A percentile compares a stretch with the other conserved stretches of the same genome.
Conservation (phyloP, 1,140 invertebrate species). For the Penaeus vannamei region DNA sequence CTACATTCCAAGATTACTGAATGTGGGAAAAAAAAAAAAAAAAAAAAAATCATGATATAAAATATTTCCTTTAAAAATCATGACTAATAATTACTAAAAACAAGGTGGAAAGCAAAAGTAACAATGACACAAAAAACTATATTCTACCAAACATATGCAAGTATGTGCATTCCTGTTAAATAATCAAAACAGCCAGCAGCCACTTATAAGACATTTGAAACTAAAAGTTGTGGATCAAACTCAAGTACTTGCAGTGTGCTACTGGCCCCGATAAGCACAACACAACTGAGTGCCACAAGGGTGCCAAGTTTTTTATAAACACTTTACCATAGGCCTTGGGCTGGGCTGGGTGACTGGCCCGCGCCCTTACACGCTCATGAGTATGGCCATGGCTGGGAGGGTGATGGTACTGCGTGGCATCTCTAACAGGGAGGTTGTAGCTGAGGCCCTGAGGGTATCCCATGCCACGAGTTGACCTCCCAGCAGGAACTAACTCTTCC, state of each 20-base stretch:
- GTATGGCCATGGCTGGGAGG: slow-evolving; percentile 52
- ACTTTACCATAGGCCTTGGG: slow-evolving; percentile 57
- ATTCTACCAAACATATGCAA: not conserved
- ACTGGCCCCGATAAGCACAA: slow-evolving; percentile 60
- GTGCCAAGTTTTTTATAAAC: slow-evolving; percentile 45
- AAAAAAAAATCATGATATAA: too few relatives aligned
- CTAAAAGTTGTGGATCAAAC: slow-evolving; percentile 34
- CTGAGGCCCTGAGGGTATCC: slow-evolving; percentile 54
- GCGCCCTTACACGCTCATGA: slow-evolving; percentile 61
- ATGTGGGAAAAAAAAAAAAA: too few relatives aligned
- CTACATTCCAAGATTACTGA: not conserved
- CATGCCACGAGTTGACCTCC: slow-evolving; percentile 5
- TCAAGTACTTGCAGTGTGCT: slow-evolving; percentile 50
- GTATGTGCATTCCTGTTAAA: not conserved
- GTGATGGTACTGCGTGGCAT: slow-evolving; percentile 36
- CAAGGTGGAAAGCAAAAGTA: not conserved
- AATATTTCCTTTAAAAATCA: too few relatives aligned
- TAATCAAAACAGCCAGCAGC: slow-evolving; percentile 56
- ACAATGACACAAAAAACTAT: not conserved
- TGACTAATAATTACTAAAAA: too few relatives aligned
- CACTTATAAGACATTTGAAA: slow-evolving; percentile 48
- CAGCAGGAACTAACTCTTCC: slow-evolving; percentile 32
- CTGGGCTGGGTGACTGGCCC: slow-evolving; percentile 60
- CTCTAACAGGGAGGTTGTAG: slow-evolving; percentile 59
- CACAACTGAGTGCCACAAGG: slow-evolving; percentile 48